Conservation (phyloP, 2,797 vertebrate genomes). For the Sphenopsis melanotis region DNA sequence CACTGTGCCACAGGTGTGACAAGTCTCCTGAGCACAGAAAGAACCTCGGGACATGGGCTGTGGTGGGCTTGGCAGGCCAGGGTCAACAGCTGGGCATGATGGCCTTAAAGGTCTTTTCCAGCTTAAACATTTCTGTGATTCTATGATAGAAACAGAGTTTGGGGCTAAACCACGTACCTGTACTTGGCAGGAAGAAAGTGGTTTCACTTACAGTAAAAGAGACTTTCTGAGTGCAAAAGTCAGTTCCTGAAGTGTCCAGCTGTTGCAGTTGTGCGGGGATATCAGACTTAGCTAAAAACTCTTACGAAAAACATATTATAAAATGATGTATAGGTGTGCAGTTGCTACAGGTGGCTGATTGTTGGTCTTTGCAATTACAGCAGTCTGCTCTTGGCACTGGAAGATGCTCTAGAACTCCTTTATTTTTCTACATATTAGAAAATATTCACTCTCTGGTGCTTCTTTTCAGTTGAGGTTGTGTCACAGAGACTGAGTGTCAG, state of each 20-base stretch:
- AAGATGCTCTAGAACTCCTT: not conserved
- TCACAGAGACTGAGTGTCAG: not conserved
- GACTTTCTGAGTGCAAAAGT: not conserved
- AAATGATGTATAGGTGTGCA: not conserved
- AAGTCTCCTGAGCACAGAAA: not conserved
- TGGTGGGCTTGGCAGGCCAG: not conserved
- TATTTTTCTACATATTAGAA: not conserved
- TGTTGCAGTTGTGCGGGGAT: not conserved
- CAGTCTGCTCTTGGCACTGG: not conserved
- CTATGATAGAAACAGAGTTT: not conserved
- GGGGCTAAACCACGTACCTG: not conserved
- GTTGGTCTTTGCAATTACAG: not conserved
- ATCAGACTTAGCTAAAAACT: not conserved
- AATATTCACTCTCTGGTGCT: not conserved
- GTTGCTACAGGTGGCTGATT: not conserved
- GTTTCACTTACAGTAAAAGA: not conserved
- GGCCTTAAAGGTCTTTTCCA: not conserved
- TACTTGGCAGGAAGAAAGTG: not conserved
- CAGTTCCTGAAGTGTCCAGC: not conserved
- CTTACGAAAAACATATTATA: rapidly evolving
- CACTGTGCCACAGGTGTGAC: not conserved
- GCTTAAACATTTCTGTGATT: not conserved
- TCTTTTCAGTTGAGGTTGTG: not conserved
- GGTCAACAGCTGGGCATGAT: rapidly evolving
- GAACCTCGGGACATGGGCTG: rapidly evolving